Evolutionary conservation across 2,113 vertebrate species (phyloP).

Genomic region (Haliaeetus leucogaster): DNA sequence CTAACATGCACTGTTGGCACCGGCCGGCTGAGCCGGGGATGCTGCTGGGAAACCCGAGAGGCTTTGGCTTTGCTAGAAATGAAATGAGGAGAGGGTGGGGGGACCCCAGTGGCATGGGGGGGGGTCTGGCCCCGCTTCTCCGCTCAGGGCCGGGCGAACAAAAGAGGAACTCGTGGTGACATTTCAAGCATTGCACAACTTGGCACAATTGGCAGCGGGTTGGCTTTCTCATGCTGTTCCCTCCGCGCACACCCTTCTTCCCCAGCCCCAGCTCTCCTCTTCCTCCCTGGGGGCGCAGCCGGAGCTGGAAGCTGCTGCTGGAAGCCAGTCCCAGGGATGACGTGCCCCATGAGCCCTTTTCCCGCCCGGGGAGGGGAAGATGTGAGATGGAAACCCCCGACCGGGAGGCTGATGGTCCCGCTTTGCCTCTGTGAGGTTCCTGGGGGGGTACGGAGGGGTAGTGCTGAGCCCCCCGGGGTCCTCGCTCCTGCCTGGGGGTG

Average conservation of each 20-base stretch:
- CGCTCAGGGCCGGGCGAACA: not conserved
- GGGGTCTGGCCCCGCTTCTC: not conserved
- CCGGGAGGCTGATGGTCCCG: not conserved
- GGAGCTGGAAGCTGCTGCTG: not conserved
- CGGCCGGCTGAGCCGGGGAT: not conserved
- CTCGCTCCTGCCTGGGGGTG: not conserved
- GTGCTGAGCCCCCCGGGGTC: not conserved
- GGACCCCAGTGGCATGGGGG: not conserved
- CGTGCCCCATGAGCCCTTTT: not conserved
- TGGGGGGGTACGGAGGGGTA: not conserved
- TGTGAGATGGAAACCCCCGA: not conserved
- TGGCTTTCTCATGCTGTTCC: not conserved
- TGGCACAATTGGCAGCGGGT: not conserved
- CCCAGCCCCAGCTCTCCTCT: not conserved
- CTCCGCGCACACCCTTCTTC: not conserved
- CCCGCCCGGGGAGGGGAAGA: not conserved
- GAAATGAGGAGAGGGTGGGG: not conserved
- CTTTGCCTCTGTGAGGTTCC: not conserved
- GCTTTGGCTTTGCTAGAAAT: constrained; percentile 4
- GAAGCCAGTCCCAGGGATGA: not conserved
- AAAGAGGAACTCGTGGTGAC: not conserved
- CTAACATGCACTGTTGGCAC: not conserved
- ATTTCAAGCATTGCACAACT: constrained; percentile 15
- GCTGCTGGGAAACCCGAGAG: not conserved
- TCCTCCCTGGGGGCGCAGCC: not conserved